A percentile compares a stretch with the other conserved stretches of the same genome.
Conservation (phyloP, 2,113 vertebrate genomes). For the Aleadryas rufinucha region DNA sequence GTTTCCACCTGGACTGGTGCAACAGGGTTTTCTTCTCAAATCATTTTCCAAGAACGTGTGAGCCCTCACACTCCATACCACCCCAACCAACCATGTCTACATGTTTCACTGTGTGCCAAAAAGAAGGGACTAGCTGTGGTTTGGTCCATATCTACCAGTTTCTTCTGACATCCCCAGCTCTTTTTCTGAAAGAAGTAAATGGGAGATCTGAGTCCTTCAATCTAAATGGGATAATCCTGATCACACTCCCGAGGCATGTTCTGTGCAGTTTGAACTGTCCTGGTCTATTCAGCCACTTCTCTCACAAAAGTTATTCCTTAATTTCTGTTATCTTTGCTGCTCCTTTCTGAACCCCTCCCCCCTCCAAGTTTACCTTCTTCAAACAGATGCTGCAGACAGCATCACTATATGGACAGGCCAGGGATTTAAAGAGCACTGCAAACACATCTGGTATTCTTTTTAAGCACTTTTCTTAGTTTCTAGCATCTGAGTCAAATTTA, state of each 20-base stretch:
- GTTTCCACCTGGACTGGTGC: too few relatives aligned
- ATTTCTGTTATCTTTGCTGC: not conserved
- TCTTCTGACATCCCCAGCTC: not conserved
- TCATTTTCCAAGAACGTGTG: not conserved
- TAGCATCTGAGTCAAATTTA: not conserved
- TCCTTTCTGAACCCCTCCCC: not conserved
- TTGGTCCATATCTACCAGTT: not conserved
- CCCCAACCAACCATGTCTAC: accelerated
- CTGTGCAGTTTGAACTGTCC: not conserved
- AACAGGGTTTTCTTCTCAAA: not conserved
- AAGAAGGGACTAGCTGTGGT: not conserved
- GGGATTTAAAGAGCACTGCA: not conserved
- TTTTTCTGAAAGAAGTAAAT: not conserved
- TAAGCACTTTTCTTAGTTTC: not conserved
- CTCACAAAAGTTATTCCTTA: not conserved
- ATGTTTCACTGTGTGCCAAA: not conserved
- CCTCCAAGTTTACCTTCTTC: not conserved
- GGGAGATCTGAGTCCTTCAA: not conserved
- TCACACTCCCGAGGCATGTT: not conserved
- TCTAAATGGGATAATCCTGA: not conserved
- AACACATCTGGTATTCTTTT: not conserved
- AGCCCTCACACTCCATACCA: not conserved
- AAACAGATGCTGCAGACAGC: not conserved
- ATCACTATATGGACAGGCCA: not conserved
- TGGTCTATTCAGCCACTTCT: not conserved